Conservation (phyloP, 2,113 vertebrate genomes). For the Procavia capensis region DNA sequence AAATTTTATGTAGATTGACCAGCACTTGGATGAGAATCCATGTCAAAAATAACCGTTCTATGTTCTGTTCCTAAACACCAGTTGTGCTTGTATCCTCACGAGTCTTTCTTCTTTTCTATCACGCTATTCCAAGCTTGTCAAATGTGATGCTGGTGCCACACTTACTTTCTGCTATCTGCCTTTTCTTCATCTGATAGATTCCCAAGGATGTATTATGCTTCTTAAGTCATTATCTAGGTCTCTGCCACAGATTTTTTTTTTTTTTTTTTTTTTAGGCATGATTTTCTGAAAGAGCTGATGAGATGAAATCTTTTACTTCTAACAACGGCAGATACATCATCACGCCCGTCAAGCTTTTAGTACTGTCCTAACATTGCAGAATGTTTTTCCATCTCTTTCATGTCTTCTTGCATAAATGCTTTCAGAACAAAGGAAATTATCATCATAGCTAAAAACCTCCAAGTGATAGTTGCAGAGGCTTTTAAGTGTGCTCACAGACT, state of each 20-base stretch:
- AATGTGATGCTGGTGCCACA: not conserved
- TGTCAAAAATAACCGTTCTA: not conserved
- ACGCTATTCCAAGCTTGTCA: not conserved
- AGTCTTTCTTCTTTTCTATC: not conserved
- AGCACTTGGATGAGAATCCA: not conserved
- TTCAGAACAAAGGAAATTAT: not conserved
- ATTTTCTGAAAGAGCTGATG: constrained; percentile 28
- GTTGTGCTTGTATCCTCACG: not conserved
- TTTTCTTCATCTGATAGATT: constrained; percentile 46
- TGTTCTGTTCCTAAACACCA: not conserved
- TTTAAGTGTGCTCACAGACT: not conserved
- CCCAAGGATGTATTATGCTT: not conserved
- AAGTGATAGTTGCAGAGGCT: not conserved
- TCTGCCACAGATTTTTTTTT: not conserved
- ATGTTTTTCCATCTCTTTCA: not conserved
- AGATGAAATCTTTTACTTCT: constrained; percentile 32
- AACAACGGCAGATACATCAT: not conserved
- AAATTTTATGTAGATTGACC: not conserved
- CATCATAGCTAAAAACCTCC: not conserved
- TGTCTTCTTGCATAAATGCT: constrained; percentile 33
- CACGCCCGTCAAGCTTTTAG: not conserved
- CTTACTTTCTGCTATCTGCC: not conserved
- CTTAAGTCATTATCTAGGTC: constrained; percentile 12
- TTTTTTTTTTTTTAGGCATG: not conserved
- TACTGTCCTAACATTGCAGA: not conserved